Evolutionary conservation across 2,888 invertebrate species (phyloP).

Genomic region (Cecidostiba fungosa): DNA sequence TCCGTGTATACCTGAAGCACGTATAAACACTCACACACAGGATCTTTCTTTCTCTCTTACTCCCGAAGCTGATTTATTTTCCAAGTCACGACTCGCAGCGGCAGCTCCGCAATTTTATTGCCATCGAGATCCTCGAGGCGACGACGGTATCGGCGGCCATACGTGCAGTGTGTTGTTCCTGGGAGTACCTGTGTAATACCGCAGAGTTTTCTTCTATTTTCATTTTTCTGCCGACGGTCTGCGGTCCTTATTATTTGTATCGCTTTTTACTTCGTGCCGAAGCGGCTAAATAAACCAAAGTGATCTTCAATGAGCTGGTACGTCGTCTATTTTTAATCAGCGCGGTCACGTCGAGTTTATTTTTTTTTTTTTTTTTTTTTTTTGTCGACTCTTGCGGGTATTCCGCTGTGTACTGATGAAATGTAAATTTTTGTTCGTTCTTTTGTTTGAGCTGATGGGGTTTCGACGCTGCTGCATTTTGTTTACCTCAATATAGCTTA

Average conservation of each 20-base stretch:
- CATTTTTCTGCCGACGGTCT: background rate
- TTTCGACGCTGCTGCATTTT: background rate
- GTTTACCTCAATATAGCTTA: background rate
- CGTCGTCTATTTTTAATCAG: constrained; percentile 33
- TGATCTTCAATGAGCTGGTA: constrained; percentile 16
- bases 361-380: background rate
- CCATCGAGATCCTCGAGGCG: constrained; percentile 51
- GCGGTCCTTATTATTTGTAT: constrained; percentile 50
- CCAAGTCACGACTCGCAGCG: constrained; percentile 52
- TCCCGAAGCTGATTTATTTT: constrained; percentile 51
- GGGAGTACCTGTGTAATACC: constrained; percentile 16
- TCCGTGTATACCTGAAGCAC: constrained; percentile 5
- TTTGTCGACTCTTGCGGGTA: background rate
- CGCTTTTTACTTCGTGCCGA: constrained; percentile 13
- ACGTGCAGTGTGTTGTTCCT: constrained; percentile 5
- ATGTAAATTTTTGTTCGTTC: background rate
- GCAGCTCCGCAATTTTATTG: constrained; percentile 56
- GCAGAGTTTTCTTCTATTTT: background rate
- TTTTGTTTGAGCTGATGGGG: background rate
- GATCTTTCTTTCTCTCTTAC: background rate
- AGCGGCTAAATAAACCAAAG: constrained; percentile 38
- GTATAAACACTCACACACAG: background rate
- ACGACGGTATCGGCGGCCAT: constrained; percentile 16
- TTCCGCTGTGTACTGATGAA: background rate
- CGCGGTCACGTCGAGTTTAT: background rate